Percentiles rank a stretch among this genome's conserved stretches.
phyloP scores from a whole-genome alignment of 1,140 invertebrate species.

The Solenopsis invicta region DNA sequence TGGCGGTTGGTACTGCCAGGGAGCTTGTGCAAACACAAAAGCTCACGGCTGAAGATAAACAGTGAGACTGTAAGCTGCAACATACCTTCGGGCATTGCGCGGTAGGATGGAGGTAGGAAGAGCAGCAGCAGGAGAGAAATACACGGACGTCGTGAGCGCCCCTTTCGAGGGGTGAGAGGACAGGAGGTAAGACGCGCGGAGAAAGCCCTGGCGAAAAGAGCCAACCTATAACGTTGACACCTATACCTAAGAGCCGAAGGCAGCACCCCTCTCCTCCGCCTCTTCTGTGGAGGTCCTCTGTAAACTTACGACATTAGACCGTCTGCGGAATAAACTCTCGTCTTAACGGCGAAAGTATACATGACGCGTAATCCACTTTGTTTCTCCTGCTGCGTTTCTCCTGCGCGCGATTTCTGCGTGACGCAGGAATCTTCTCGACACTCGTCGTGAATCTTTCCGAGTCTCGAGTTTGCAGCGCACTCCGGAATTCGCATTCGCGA shows the following conservation, averaged over 20 bases:
- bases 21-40: conserved; percentile 80
- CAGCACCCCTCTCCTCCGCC: background rate
- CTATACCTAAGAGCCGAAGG: conserved; percentile 61
- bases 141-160: conserved; percentile 27
- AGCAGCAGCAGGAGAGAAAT: conserved; percentile 48
- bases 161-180: background rate
- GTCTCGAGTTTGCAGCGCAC: background rate
- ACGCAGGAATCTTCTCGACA: background rate
- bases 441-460: conserved; percentile 13
- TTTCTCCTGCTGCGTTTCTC: conserved; percentile 9
- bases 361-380: conserved; percentile 56
- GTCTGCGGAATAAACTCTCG: conserved; percentile 62
- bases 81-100: conserved; percentile 70
- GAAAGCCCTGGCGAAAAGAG: conserved; percentile 56
- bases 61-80: conserved; percentile 76
- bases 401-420: conserved; percentile 28
- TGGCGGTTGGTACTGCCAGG: conserved; percentile 58
- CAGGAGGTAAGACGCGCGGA: conserved; percentile 47
- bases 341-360: conserved; percentile 55
- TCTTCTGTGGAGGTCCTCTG: conserved; percentile 8
- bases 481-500: background rate
- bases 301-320: conserved; percentile 63
- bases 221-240: conserved; percentile 60
- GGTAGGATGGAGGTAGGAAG: conserved; percentile 27
- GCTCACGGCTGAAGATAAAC: conserved; percentile 81